These are phyloP conservation scores for Thunnus albacares DNA, from an alignment of 2,797 vertebrate species.

Conservation along the genomic window DNA sequence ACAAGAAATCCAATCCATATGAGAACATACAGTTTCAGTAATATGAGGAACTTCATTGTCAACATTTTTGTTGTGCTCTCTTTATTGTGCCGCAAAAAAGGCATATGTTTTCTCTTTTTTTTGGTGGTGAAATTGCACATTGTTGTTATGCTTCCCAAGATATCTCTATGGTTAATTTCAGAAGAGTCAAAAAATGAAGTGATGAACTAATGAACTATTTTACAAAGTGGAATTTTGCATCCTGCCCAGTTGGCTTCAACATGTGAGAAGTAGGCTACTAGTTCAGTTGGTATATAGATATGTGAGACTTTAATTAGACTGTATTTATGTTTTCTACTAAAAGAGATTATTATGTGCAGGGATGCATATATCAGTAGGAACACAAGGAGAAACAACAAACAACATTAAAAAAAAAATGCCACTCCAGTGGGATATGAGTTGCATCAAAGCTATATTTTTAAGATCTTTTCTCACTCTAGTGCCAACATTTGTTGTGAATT, in stretches of 20 bases:
- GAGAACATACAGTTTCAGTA: slow-evolving; percentile 10
- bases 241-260: background rate
- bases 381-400: slow-evolving; percentile 6
- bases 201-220: background rate
- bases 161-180: slow-evolving; percentile 13
- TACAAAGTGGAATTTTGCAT: background rate
- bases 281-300: background rate
- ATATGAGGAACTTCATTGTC: slow-evolving; percentile 29
- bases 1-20: too few species aligned
- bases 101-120: slow-evolving; percentile 23
- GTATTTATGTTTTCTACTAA: background rate
- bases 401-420: background rate
- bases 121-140: slow-evolving; percentile 35
- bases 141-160: slow-evolving; percentile 27
- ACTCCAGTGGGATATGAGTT: background rate
- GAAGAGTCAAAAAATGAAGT: background rate
- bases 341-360: slow-evolving; percentile 4
- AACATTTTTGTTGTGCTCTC: slow-evolving; percentile 23
- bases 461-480: background rate
- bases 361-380: slow-evolving; percentile 9
- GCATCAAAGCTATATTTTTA: slow-evolving; percentile 34
- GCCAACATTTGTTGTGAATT: slow-evolving; percentile 34
- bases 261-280: background rate
- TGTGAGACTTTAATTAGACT: background rate
- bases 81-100: slow-evolving; percentile 31